phyloP scores from a whole-genome alignment of 2,113 vertebrate genomes.

The Sturnira hondurensis region DNA sequence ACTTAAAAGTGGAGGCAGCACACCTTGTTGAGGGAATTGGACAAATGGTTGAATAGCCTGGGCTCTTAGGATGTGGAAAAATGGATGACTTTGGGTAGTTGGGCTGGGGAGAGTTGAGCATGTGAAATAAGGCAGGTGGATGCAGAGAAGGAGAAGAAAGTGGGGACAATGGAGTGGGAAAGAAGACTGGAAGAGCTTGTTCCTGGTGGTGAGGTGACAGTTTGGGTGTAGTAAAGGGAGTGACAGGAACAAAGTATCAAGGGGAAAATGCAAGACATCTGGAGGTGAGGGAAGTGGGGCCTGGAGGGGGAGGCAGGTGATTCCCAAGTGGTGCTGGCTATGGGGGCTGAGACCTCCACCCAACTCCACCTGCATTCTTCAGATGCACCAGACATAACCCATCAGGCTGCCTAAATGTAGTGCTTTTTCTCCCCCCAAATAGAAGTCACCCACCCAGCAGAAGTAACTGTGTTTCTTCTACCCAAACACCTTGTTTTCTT shows the following conservation, averaged over 20 bases:
- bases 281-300: not conserved
- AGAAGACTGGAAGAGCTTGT: not conserved
- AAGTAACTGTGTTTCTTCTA: not conserved
- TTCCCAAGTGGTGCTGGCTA: not conserved
- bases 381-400: not conserved
- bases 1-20: not conserved
- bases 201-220: no score
- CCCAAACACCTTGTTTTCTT: not conserved
- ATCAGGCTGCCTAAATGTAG: not conserved
- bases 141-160: not conserved
- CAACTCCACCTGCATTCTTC: not conserved
- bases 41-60: no score
- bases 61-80: not conserved
- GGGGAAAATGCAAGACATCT: not conserved
- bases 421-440: not conserved
- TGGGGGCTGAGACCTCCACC: not conserved
- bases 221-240: not conserved
- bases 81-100: no score
- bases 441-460: not conserved
- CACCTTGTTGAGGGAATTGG: not conserved
- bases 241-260: not conserved
- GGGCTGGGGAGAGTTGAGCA: accelerated
- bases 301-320: not conserved
- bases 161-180: not conserved
- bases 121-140: not conserved